Evolutionary conservation across 2,113 vertebrate species (phyloP), one percentile per base, ranked within the genome.

Genomic region (Pseudopipra pipra): DNA sequence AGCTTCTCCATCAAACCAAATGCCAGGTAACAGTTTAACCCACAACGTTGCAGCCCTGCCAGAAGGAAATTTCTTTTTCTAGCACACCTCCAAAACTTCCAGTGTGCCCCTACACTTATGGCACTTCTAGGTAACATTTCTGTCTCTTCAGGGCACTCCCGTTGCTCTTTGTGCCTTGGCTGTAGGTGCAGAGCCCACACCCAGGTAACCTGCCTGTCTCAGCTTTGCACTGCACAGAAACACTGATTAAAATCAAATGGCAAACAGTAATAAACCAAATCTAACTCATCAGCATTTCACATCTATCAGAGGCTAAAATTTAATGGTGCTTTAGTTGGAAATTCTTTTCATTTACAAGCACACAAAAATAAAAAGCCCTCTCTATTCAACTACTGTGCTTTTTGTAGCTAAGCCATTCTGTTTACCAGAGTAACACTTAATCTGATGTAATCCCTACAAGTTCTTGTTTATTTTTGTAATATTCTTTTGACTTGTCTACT

Each of bases 271-370:
- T 58, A 87, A 89, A 92, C 87, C 77, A 77, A 87, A 91, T 93
- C 61, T 78, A 89, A 85, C 88, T 79, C 77, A 81, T 89, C 90
- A 96, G 89, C 92, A 78, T 94, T 97, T 97, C 83, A 72, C 93
- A 91, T 84, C 96, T 95, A 98, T 96, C 96, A 95, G 84, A 93
- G 87, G 83, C 94, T 86, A 94, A 84, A 96, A 37, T 92, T 93
- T 90, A 39, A 14, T 52, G 84, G 51, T 78, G 83, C 80, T 95
- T 95, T 75, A 91, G 78, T 85, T 85, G 81, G 85, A 94, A 95
- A 81, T 59, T 61, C 74, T 87, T 73, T 84, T 93, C 49, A 63
- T 96, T 94, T 94, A 83, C 44, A 75, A 83, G 74, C 86, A 37
- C 55, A 76, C 72, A 89, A 62, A 76, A 82, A 56, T 63, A 72